Evolutionary conservation across 2,113 vertebrate genomes (phyloP), one percentile per base, ranked within the genome.

Genomic region (Etia nguti): DNA sequence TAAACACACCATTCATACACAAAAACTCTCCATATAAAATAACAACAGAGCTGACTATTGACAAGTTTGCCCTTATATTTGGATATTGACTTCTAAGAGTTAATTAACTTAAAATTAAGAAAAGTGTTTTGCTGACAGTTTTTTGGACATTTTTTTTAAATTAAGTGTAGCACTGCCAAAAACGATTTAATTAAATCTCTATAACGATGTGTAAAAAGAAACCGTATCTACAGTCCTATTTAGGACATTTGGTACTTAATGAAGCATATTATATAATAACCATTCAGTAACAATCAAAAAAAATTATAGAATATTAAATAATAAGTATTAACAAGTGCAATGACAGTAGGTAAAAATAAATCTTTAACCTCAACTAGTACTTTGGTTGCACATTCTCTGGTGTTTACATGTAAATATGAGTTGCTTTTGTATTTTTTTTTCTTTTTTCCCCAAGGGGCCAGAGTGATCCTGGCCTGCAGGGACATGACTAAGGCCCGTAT

Each of bases 381-480:
- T 79, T 24, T 24, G 54, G 8, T 57, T 22, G 12, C 12, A 46
- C 10, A 46, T 6, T 10, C 10, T 68, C 10, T 15, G 34, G 34
- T 55, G 1, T 16, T n/a, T 6, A 29, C 46, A 60, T 46, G 15
- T 34, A 43, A 22, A 56, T 70, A 8, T n/a, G 2, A 26, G 38
- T 5, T 15, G 6, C 5, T 65, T 48, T 73, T 18, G 12, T 24
- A 8, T 1, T 13, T 5, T 10, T 31, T 65, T 8, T 10, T 79
- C 75, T 56, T 88, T 1, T 77, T 81, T 54, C 83, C 1, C 80
- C 1, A 43, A 97, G 96, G 96, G 56, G 96, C 96, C 57, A 93
- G 95, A 65, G 96, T 96, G 34, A 95, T 96, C 79, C 87, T 96
- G 3, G 96, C 96, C 41, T 96, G 96, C 91, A 93, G 96, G 75